A percentile compares a stretch with the other conserved stretches of the same genome.
Conservation (phyloP, 2,113 vertebrate species). For the Myocastor coypus region DNA sequence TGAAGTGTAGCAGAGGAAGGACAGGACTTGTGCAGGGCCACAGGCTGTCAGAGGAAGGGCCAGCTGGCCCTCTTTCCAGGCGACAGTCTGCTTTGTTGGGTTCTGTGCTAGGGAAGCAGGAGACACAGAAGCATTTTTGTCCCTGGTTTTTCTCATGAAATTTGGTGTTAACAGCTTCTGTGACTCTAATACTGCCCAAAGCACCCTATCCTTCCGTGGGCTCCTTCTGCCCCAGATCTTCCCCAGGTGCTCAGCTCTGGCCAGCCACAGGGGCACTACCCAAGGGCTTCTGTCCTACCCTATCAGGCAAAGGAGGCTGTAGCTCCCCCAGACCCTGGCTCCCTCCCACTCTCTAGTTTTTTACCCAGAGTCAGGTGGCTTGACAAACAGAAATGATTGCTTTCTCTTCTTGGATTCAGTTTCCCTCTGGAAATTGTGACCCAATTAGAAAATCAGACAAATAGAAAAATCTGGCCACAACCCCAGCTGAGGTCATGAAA, state of each 20-base stretch:
- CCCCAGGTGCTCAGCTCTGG: neutral
- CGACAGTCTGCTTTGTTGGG: neutral
- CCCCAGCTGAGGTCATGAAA: neutral
- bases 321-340: neutral
- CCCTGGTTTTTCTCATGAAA: neutral
- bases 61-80: neutral
- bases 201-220: neutral
- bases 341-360: neutral
- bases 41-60: neutral
- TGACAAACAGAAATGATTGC: conserved; percentile 15
- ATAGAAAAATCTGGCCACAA: conserved; percentile 47
- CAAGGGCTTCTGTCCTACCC: neutral
- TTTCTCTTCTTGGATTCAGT: conserved; percentile 46
- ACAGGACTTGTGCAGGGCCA: neutral
- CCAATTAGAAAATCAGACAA: conserved; percentile 64
- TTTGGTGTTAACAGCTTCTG: neutral
- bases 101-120: neutral
- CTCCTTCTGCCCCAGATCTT: neutral
- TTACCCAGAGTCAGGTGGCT: neutral
- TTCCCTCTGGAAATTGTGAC: conserved; percentile 66
- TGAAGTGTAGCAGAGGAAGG: neutral
- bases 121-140: neutral
- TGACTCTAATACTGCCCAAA: no score
- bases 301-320: neutral
- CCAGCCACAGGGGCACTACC: neutral